Conservation (phyloP, 1,140 invertebrate species). For the Platorchestia sp. region DNA sequence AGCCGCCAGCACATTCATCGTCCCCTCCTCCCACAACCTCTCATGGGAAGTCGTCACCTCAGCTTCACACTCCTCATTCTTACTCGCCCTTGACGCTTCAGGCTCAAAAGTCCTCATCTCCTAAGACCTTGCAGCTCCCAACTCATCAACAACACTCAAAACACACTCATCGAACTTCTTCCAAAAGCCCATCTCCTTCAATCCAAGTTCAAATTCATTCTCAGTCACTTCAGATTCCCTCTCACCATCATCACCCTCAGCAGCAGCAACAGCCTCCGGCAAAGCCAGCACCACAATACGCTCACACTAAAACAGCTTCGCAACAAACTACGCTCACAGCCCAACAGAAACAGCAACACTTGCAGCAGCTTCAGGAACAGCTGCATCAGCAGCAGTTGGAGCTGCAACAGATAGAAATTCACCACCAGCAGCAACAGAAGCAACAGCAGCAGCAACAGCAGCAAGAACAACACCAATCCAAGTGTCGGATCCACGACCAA, state of each 20-base stretch:
- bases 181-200: conserved; percentile 33
- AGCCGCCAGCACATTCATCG: not conserved
- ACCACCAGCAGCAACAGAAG: conserved; percentile 45
- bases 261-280: not conserved
- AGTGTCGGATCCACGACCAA: conserved; percentile 66
- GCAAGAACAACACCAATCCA: conserved; percentile 67
- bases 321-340: conserved; percentile 4
- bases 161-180: not conserved
- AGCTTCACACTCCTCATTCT: conserved; percentile 40
- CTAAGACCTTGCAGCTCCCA: conserved; percentile 19
- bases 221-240: conserved; percentile 35
- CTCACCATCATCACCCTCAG: not conserved
- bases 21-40: not conserved
- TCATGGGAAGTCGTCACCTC: conserved; percentile 2
- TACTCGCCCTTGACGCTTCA: conserved; percentile 40
- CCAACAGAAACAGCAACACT: conserved; percentile 61
- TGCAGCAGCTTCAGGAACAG: conserved; percentile 61
- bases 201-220: conserved; percentile 45
- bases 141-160: conserved; percentile 10
- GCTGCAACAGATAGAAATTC: conserved; percentile 55
- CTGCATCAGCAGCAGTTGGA: conserved; percentile 58
- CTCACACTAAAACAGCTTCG: not conserved
- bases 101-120: conserved; percentile 20
- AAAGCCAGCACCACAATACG: not conserved
- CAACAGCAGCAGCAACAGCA: conserved; percentile 63